Conservation (phyloP, 35 echinoderm and acorn worm species). For the Heliocidaris tuberculata region DNA sequence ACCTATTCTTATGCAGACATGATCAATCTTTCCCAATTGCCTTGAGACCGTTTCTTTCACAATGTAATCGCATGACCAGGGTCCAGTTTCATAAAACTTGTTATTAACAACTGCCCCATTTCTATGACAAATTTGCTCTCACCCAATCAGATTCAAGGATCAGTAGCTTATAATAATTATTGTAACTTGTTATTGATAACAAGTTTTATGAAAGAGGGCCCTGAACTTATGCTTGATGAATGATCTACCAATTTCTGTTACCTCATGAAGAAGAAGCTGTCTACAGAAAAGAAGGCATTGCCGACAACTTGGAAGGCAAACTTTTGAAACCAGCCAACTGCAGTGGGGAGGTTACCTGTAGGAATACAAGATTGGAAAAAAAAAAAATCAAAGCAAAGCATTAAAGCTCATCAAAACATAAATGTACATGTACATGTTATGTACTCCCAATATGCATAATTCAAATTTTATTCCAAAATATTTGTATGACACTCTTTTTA, state of each 20-base stretch:
- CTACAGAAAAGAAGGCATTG: slow-evolving; percentile 58
- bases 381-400: not conserved
- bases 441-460: not conserved
- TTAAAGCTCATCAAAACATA: not conserved
- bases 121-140: too few species aligned
- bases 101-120: too few species aligned
- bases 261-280: slow-evolving; percentile 92
- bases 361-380: not conserved
- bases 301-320: slow-evolving; percentile 37
- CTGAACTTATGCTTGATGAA: too few species aligned
- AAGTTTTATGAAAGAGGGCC: too few species aligned
- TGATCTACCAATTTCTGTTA: not conserved
- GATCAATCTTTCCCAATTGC: too few species aligned
- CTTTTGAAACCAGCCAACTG: not conserved
- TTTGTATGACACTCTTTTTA: not conserved
- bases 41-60: too few species aligned
- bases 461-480: not conserved
- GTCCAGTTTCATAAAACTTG: too few species aligned
- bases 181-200: too few species aligned
- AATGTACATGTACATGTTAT: not conserved
- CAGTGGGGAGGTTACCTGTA: not conserved
- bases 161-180: too few species aligned
- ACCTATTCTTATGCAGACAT: too few species aligned
- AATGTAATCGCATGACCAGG: too few species aligned
- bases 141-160: too few species aligned